Percentiles rank a stretch among this genome's conserved stretches.
phyloP scores from a whole-genome alignment of 2,113 vertebrate species.

The Burhinus bistriatus region DNA sequence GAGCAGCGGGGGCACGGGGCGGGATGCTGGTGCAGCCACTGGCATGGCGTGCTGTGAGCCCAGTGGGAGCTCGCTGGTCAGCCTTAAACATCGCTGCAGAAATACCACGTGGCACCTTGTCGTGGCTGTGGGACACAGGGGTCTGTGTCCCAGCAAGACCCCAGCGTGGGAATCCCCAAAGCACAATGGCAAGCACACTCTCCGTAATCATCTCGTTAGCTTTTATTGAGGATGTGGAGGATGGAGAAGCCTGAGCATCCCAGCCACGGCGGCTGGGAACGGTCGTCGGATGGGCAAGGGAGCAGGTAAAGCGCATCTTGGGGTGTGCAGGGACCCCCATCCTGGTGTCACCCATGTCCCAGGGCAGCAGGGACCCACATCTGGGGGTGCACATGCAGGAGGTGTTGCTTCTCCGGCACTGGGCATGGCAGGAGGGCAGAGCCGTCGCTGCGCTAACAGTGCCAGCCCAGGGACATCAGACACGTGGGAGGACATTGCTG shows the following conservation, averaged over 20 bases:
- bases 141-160: no score
- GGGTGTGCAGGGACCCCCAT: background rate
- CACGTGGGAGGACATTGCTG: background rate
- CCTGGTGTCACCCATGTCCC: no score
- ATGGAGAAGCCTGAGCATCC: background rate
- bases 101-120: background rate
- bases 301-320: background rate
- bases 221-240: background rate
- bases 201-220: background rate
- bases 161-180: no score
- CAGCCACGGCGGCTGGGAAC: rapidly evolving
- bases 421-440: background rate
- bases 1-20: no score
- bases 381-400: background rate
- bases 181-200: rapidly evolving
- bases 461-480: background rate
- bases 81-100: background rate
- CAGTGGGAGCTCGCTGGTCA: background rate
- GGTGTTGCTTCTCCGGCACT: background rate
- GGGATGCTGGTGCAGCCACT: background rate
- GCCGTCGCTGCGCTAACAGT: background rate
- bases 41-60: background rate
- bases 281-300: rapidly evolving
- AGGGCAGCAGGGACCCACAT: background rate
- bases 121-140: background rate